phyloP scores from a whole-genome alignment of 2,113 vertebrate species.

The Cisticola juncidis region DNA sequence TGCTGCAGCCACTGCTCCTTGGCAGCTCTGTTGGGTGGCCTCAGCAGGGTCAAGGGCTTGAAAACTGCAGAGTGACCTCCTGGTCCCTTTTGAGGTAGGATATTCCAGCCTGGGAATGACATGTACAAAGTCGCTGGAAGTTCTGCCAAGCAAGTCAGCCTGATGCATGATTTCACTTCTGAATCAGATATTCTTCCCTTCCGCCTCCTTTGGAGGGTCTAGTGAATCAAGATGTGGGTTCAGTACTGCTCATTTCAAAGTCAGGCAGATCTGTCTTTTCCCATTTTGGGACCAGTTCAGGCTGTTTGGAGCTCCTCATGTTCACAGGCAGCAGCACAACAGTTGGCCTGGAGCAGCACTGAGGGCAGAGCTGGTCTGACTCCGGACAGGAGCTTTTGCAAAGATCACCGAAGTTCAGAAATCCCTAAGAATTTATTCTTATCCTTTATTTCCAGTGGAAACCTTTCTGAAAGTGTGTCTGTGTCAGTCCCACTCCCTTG shows the following conservation, averaged over 20 bases:
- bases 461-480: not conserved
- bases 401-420: not conserved
- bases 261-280: not conserved
- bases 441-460: not conserved
- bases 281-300: not conserved
- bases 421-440: not conserved
- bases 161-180: not conserved
- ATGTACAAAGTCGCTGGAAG: not conserved
- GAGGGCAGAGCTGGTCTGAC: not conserved
- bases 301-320: not conserved
- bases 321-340: not conserved
- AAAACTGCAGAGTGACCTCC: not conserved
- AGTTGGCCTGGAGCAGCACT: not conserved
- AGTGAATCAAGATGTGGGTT: not conserved
- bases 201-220: not conserved
- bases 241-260: not conserved
- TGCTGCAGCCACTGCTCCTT: not conserved
- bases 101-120: not conserved
- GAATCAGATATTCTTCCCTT: not conserved
- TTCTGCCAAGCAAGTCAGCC: not conserved
- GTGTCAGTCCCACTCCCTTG: not conserved
- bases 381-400: not conserved
- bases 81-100: not conserved
- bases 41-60: not conserved
- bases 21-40: not conserved